Base-by-base conservation (phyloP, 2,888 invertebrate species). In the Meloe dianella region DNA sequence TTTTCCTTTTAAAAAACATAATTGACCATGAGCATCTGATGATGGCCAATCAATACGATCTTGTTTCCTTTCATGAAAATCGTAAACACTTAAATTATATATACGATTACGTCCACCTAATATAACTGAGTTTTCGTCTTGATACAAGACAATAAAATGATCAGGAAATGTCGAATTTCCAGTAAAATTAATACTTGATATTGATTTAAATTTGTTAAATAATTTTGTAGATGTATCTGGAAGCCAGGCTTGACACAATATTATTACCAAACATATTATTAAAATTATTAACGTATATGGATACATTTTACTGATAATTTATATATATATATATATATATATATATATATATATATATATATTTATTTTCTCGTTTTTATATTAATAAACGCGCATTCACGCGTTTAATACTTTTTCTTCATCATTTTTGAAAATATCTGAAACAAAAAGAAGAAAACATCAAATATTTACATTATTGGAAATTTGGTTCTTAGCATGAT, bases 81-180 rank as follows among this genome's bases (percentile, higher is more conserved):
- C 93, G 82, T 89, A 89, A 76, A 95, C 87, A 82, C 95, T 96
- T 82, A 97, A 89, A 85, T 96, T 97, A 87, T 95, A 96, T 76
- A 96, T 90, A 77, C 91, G 89, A 85, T 96, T 96, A 85, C 96
- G 94, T 88, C 95, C 96, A 77, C 97, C 97, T 77, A 97, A 90
- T 80, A 97, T 88, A 79, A 97, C 88, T 68, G 92, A 92, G 82
- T 91, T 91, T 78, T 93, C 91, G 84, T 96, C 93, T 84, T 91
- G 91, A 85, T 94, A 92, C 84, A 97, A 89, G 80, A 97, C 89
- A 83, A 93, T 93, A 87, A 97, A 97, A 85, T 94, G 92, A 84
- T 96, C 94, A 77, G 90, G 88, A 80, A 89, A 89, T 74, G 92
- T 91, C 78, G 88, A 87, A 84, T 95, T 95, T 77, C 95, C 95